Evolutionary conservation across 2,797 vertebrate genomes (phyloP).

Genomic region (Scleropages formosus): DNA sequence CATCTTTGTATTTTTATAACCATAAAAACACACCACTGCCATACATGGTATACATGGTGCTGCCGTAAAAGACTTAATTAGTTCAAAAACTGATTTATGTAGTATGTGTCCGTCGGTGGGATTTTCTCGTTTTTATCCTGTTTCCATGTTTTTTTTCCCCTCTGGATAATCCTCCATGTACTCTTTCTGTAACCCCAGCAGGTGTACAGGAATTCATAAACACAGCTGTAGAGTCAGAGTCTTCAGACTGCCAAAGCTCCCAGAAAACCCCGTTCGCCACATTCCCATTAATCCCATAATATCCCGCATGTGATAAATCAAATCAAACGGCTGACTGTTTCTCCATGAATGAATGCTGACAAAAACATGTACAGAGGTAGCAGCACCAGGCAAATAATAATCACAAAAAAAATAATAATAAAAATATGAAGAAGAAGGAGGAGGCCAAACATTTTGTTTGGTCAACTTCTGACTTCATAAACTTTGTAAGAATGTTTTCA

Average conservation of each 20-base stretch:
- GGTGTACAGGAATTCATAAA: constrained; percentile 72
- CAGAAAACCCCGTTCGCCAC: constrained; percentile 41
- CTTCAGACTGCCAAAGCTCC: constrained; percentile 53
- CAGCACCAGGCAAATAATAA: background rate
- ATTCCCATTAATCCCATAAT: constrained; percentile 35
- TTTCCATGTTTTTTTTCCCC: constrained; percentile 44
- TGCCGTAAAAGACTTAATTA: background rate
- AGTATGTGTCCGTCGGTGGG: constrained; percentile 53
- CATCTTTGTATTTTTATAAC: too few species aligned
- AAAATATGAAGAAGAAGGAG: background rate
- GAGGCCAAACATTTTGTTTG: background rate
- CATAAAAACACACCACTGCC: too few species aligned
- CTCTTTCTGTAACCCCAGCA: constrained; percentile 66
- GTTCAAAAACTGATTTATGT: constrained; percentile 53
- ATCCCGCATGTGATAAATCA: constrained; percentile 50
- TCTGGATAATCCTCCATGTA: constrained; percentile 63
- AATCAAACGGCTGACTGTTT: constrained; percentile 13
- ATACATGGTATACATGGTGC: background rate
- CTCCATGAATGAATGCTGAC: constrained; percentile 5
- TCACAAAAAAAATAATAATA: background rate
- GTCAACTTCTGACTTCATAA: background rate
- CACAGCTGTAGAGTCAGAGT: constrained; percentile 70
- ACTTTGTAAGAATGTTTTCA: background rate
- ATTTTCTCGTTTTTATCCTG: constrained; percentile 39
- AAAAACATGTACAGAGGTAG: background rate